A percentile compares a stretch with the other conserved stretches of the same genome.
Conservation (phyloP, 2,113 vertebrate species). For the Peromyscus maniculatus region DNA sequence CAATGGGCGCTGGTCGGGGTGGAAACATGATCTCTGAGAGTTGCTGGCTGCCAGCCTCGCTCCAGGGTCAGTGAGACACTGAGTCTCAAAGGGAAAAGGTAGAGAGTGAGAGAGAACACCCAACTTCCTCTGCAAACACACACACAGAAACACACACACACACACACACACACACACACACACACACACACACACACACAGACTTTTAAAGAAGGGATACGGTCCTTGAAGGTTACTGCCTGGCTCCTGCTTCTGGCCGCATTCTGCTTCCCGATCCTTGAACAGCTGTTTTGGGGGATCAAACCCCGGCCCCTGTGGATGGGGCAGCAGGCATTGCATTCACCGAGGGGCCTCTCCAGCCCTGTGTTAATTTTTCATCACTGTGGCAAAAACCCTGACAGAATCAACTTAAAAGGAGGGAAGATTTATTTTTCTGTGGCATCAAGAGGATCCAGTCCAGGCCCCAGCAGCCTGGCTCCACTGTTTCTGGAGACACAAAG, state of each 20-base stretch:
- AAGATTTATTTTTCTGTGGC: neutral
- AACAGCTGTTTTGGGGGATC: no score
- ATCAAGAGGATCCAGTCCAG: neutral
- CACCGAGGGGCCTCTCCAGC: neutral
- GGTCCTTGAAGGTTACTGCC: neutral
- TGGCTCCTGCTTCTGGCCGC: neutral
- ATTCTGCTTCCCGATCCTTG: neutral
- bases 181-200: neutral
- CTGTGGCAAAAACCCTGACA: neutral
- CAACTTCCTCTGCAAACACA: neutral
- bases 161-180: neutral
- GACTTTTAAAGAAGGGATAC: neutral
- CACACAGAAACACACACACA: neutral
- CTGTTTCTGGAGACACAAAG: neutral
- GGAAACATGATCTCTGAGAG: neutral
- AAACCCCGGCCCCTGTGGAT: neutral
- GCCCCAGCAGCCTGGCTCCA: neutral
- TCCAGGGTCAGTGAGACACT: neutral
- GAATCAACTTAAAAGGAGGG: neutral
- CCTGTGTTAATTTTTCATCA: neutral
- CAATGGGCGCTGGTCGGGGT: neutral
- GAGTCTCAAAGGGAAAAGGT: neutral
- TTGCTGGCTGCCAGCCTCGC: neutral
- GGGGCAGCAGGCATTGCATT: neutral
- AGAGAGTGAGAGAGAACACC: neutral